Base-by-base conservation (phyloP, 2,113 vertebrate genomes). In the Arvicanthis niloticus region DNA sequence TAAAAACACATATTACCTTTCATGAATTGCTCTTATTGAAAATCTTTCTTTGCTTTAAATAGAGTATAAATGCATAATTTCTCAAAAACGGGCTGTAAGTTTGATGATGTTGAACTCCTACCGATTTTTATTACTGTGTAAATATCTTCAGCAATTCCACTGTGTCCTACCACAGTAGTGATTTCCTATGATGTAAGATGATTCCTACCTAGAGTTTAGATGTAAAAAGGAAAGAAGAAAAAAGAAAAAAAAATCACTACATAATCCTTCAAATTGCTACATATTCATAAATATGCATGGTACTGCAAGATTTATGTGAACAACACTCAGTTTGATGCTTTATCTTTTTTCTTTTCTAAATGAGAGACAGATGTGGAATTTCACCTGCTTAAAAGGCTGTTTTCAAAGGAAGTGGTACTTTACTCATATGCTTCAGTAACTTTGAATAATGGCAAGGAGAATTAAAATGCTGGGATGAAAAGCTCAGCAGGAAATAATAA, bases 361-460 rank as follows among this genome's bases (percentile, higher is more conserved):
- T 88, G 13, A 91, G 11, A 42, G 13, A 88, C n/a, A 88, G 11
- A 95, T 93, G 88, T 95, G 34, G n/a, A 95, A 86, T 87, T 93
- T 85, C 88, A 95, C 45, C 77, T 53, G 10, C 29, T 29, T 92
- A n/a, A 92, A 96, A 95, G 94, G 8, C 42, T 95, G 31, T 92
- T 96, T 96, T 93, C 58, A 93, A 96, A 93, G 86, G 56, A 91
- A 88, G 65, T 92, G 78, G 22, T 91, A 72, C 96, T 97, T 96
- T 96, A 72, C 70, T 92, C 94, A 75, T 78, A 96, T 68, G 95
- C 95, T 94, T 97, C 88, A 75, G 60, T 94, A 77, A 95, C 75
- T 94, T 97, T 94, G 95, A 95, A 97, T 96, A 97, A 96, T 96
- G 37, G 62, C 68, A 87, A 76, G 73, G 42, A 88, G 76, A 82